Evolutionary conservation across 2,888 invertebrate species (phyloP), one percentile per base, ranked within the genome.

Genomic region (Acleris sparsana): DNA sequence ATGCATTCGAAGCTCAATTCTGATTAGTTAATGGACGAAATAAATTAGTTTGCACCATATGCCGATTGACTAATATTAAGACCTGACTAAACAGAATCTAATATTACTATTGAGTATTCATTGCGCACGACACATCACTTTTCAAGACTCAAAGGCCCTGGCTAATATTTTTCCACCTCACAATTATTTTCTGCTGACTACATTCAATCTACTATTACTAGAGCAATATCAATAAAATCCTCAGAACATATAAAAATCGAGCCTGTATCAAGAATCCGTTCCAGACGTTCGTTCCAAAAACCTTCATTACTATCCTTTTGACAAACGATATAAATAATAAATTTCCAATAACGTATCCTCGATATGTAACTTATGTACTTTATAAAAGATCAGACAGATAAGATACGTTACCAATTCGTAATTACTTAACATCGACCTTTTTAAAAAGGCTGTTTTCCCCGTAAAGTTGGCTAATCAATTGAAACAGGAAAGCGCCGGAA

Each of bases 381-480:
- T 16, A 22, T 22, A 0, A 33, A 2, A 33, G 13, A 13, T 25
- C 25, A 25, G 25, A 25, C 6, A 1, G 1, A 25, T 44, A 3
- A 48, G 49, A 56, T 60, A 65, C 56, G 33, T 20, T 33, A 33
- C 1, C 6, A 3, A 17, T 39, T 39, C 51, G 65, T 65, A 65
- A 65, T 65, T 65, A 65, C 65, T 65, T 65, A 65, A 65, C 55
- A 61, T 52, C 44, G 53, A 49, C 59, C 60, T 65, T 65, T 56
- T 61, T 46, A 46, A 61, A 64, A 61, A 64, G 56, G 55, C 65
- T 65, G 60, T 65, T 65, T 64, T 60, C 44, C 65, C 49, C 29
- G 57, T n/a, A 25, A 55, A 65, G 49, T 56, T 61, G 44, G 20
- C 53, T 58, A 61, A 65, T 65, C 65, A 33, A 51, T 53, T 56